Evolutionary conservation across 2,113 vertebrate species (phyloP).

Genomic region (Malurus cyaneus): DNA sequence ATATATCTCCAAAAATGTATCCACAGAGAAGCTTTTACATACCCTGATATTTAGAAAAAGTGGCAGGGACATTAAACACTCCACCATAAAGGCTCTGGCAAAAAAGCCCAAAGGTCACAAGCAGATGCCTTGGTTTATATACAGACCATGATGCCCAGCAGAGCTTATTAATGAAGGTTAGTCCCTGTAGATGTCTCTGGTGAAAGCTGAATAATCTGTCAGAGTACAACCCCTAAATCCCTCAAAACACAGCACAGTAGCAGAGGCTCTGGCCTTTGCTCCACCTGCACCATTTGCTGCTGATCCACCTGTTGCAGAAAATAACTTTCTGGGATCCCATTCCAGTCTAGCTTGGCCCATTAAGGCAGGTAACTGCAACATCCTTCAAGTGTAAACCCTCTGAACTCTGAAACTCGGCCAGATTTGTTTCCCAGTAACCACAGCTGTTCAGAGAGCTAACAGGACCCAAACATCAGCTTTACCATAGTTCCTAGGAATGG

Average conservation of each 20-base stretch:
- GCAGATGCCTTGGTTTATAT: neutral
- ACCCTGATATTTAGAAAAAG: neutral
- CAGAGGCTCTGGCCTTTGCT: neutral
- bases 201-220: neutral
- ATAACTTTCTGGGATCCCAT: neutral
- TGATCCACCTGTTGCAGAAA: accelerated
- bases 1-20: neutral
- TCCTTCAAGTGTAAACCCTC: neutral
- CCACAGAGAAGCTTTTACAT: neutral
- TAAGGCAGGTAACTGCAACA: neutral
- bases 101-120: neutral
- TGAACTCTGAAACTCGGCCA: neutral
- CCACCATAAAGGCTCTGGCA: neutral
- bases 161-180: neutral
- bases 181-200: neutral
- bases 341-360: neutral
- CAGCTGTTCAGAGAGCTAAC: neutral
- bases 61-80: neutral
- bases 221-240: neutral
- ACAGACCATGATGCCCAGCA: neutral
- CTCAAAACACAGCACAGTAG: neutral
- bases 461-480: neutral
- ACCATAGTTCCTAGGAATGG: neutral
- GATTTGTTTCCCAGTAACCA: neutral
- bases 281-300: neutral